Percentiles rank a stretch among this genome's conserved stretches.
Evolutionary conservation across 2,888 invertebrate genomes (phyloP).

Genomic region (Thalpophila matura): DNA sequence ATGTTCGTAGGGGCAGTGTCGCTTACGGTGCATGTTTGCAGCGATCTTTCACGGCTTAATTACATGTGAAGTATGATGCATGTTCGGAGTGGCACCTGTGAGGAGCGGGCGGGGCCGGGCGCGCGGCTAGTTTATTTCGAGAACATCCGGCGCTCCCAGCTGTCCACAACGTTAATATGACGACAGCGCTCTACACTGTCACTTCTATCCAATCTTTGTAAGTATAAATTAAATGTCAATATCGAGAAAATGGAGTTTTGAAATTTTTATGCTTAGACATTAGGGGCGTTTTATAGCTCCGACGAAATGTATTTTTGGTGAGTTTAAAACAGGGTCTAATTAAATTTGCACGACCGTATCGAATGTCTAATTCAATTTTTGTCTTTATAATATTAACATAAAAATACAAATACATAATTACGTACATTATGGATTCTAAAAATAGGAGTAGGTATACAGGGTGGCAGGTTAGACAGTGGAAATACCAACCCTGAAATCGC

Average conservation of each 20-base stretch:
- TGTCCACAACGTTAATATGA: slow-evolving; percentile 86
- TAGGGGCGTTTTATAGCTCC: slow-evolving; percentile 8
- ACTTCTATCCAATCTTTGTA: slow-evolving; percentile 79
- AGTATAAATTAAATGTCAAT: slow-evolving; percentile 84
- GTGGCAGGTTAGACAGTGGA: too few relatives aligned
- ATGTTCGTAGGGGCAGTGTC: slow-evolving; percentile 42
- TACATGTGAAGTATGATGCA: slow-evolving; percentile 82
- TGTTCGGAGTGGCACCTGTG: slow-evolving; percentile 79
- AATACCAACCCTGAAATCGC: too few relatives aligned
- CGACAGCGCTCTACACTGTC: slow-evolving; percentile 80
- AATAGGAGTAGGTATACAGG: slow-evolving; percentile 19
- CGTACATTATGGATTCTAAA: slow-evolving; percentile 11
- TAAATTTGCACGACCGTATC: slow-evolving; percentile 34
- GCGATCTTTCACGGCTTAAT: slow-evolving; percentile 76
- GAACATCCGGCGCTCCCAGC: slow-evolving; percentile 86
- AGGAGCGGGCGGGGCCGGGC: slow-evolving; percentile 50
- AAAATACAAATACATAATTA: background rate
- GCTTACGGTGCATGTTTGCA: slow-evolving; percentile 63
- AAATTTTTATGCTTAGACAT: slow-evolving; percentile 43
- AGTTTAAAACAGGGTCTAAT: slow-evolving; percentile 16
- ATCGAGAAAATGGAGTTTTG: slow-evolving; percentile 59
- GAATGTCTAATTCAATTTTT: slow-evolving; percentile 8
- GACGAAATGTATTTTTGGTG: slow-evolving; percentile 20
- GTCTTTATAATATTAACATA: background rate
- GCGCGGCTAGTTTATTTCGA: slow-evolving; percentile 81